Evolutionary conservation across 2,888 invertebrate genomes (phyloP).

Genomic region (Encarsia formosa): DNA sequence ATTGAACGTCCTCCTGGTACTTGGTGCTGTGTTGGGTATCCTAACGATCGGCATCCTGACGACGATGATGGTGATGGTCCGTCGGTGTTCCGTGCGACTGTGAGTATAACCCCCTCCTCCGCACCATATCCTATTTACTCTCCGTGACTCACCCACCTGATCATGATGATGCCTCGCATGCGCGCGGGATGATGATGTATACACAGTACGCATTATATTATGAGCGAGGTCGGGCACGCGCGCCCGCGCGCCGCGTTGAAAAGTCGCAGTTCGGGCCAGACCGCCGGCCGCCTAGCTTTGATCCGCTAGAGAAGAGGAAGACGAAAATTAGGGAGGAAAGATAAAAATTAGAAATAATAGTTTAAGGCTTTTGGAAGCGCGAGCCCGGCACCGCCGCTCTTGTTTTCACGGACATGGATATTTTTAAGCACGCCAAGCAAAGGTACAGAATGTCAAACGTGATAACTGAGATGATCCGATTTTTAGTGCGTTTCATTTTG

Average conservation of each 20-base stretch:
- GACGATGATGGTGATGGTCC: constrained; percentile 42
- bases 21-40: constrained; percentile 44
- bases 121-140: not conserved
- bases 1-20: constrained; percentile 38
- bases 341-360: too few species aligned
- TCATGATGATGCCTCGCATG: too few species aligned
- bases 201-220: too few species aligned
- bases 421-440: constrained; percentile 31
- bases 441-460: constrained; percentile 30
- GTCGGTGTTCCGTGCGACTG: constrained; percentile 42
- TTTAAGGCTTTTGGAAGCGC: too few species aligned
- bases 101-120: constrained; percentile 36
- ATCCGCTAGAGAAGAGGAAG: not conserved
- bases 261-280: too few species aligned
- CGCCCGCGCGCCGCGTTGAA: too few species aligned
- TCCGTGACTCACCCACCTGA: too few species aligned
- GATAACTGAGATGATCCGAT: too few species aligned
- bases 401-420: constrained; percentile 31
- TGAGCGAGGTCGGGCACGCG: too few species aligned
- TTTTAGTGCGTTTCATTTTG: too few species aligned
- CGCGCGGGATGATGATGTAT: too few species aligned
- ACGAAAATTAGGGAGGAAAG: not conserved
- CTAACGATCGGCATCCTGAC: constrained; percentile 41
- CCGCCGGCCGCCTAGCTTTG: not conserved
- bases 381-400: too few species aligned